These are phyloP conservation scores for Neoseiulus cucumeris DNA, from an alignment of 1,140 invertebrate genomes.

Conservation along the genomic window DNA sequence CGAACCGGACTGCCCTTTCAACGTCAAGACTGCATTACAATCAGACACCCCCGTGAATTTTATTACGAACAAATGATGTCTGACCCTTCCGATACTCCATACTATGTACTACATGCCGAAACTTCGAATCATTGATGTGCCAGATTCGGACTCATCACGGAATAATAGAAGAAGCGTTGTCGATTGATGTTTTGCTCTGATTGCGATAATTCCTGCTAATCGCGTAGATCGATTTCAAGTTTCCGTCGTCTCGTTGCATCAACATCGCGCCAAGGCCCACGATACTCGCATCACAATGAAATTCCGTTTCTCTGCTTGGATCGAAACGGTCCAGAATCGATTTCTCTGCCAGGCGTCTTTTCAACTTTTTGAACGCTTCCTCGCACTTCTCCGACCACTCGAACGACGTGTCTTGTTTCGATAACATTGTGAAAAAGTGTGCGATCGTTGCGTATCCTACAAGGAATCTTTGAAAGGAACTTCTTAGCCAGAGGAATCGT, in stretches of 20 bases:
- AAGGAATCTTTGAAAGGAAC: slow-evolving; percentile 25
- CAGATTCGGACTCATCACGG: no score
- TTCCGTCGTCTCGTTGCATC: neutral
- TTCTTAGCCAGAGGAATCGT: slow-evolving; percentile 23
- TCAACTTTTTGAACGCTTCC: slow-evolving; percentile 25
- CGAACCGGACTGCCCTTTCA: neutral
- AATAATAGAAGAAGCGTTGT: no score
- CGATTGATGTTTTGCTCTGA: neutral
- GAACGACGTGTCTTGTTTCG: slow-evolving; percentile 26
- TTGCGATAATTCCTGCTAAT: neutral
- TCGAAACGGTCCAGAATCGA: slow-evolving; percentile 9
- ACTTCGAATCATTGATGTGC: no score
- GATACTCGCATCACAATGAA: slow-evolving; percentile 18
- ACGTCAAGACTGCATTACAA: neutral
- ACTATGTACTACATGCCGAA: no score
- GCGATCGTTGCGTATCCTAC: slow-evolving; percentile 22
- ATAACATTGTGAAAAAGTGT: slow-evolving; percentile 24
- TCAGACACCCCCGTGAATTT: neutral
- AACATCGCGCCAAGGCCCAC: neutral
- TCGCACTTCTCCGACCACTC: slow-evolving; percentile 24
- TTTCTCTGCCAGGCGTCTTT: slow-evolving; percentile 17
- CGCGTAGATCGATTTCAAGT: neutral
- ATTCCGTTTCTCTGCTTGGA: neutral
- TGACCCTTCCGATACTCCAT: neutral
- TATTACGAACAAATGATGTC: neutral